Conservation (phyloP, 2,797 vertebrate species). For the Alectoris magna region DNA sequence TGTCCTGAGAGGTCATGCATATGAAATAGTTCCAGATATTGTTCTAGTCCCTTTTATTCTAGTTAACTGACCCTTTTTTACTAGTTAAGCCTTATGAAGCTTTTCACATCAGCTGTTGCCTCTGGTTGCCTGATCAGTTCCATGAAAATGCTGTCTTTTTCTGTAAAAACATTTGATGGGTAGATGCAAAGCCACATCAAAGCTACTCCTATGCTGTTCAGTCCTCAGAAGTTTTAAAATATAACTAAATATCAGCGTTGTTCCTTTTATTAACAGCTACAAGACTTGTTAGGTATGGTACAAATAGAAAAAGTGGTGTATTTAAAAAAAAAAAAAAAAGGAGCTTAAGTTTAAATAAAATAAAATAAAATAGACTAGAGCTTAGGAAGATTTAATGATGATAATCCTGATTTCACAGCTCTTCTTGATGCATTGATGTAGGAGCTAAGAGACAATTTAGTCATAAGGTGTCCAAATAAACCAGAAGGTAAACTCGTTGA, state of each 20-base stretch:
- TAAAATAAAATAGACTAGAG: not conserved
- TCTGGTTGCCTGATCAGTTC: not conserved
- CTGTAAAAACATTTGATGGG: not conserved
- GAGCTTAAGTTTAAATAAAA: not conserved
- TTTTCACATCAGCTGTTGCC: not conserved
- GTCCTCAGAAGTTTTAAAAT: not conserved
- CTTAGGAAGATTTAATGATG: not conserved
- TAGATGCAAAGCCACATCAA: not conserved
- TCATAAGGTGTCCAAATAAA: not conserved
- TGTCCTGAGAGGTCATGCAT: not conserved
- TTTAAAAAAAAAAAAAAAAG: not conserved
- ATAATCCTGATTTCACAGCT: not conserved
- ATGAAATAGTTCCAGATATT: not conserved
- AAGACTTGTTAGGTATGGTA: not conserved
- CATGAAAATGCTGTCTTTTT: not conserved
- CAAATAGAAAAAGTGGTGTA: not conserved
- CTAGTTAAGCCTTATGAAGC: not conserved
- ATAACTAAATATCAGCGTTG: not conserved
- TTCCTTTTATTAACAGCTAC: not conserved
- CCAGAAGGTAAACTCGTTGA: not conserved
- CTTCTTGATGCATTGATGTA: not conserved
- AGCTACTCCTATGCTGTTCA: not conserved
- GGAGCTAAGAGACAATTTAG: not conserved
- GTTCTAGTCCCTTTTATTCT: not conserved
- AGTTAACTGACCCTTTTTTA: not conserved